phyloP scores from a whole-genome alignment of 2,888 invertebrate species.

The Caenorhabditis macrosperma region DNA sequence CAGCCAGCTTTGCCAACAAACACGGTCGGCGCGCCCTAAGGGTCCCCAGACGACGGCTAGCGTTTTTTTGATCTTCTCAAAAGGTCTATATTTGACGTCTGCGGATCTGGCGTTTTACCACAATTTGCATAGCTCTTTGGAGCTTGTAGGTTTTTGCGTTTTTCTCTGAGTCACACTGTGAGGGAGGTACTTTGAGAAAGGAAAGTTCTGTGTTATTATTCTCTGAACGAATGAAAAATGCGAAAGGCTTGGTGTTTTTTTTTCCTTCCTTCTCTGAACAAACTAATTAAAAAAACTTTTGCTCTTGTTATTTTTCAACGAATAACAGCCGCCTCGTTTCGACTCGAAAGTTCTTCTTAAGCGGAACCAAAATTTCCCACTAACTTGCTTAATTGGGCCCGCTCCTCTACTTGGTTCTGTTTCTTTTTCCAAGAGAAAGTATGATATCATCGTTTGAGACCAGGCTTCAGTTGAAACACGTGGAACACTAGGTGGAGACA shows the following conservation, averaged over 20 bases:
- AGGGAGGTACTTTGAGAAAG: background rate
- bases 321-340: background rate
- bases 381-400: background rate
- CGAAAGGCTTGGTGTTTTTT: too few species aligned
- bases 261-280: background rate
- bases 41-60: background rate
- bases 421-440: background rate
- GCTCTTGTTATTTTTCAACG: background rate
- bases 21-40: conserved; percentile 4
- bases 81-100: conserved; percentile 7
- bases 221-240: background rate
- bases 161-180: background rate
- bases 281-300: background rate
- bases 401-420: background rate
- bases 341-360: background rate
- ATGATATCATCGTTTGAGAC: background rate
- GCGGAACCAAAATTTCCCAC: background rate
- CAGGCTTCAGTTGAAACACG: background rate
- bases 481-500: background rate
- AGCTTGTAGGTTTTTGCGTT: background rate
- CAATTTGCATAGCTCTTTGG: too few species aligned
- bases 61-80: conserved; percentile 32
- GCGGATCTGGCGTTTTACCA: background rate
- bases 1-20: conserved; percentile 35
- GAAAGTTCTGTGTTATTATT: background rate